Evolutionary conservation across 2,797 vertebrate genomes (phyloP), one percentile per base, ranked within the genome.

Genomic region (Epinephelus awoara): DNA sequence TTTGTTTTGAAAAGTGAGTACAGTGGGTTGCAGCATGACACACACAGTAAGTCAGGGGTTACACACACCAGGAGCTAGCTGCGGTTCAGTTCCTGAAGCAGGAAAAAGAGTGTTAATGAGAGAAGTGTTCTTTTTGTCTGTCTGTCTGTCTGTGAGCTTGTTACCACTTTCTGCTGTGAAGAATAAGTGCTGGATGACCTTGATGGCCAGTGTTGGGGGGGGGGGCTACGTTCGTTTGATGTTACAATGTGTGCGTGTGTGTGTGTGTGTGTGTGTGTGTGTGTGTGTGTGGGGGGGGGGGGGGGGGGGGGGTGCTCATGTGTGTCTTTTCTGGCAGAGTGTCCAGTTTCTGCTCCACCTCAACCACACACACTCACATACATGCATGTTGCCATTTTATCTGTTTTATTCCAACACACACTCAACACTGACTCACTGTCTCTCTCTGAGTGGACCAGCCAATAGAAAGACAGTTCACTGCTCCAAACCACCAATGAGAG

Each of bases 141-240:
- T 40, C 40, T 42, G 40, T 42, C 11, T 10, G 40, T 42, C 40
- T 42, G 40, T 12, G 40, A 42, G 40, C 40, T 42, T 12, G 40
- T 42, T 42, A 42, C 12, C 40, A 42, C 40, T 42, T 42, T 42
- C 40, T 42, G 40, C 40, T 42, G 40, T 42, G 40, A 42, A 42
- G 38, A 40, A 40, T 11, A 42, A 42, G 40, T 10, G 72, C 75
- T 79, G 72, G 70, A 75, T 29, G 83, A 87, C 85, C 85, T 85
- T 83, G 81, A 80, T 46, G 29, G 72, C 34, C 6, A 6, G 34
- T 34, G 34, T 34, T 34, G 29, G 55, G 71, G 11, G 29, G 29
- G 17, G 12, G 55, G 40, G 40, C 2, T 42, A 23, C 27, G 2
- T 59, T 13, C 23, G 55, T 86, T 75, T 82, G 76, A 75, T 77